Percentiles rank a stretch among this genome's conserved stretches.
These are phyloP conservation scores for Ianthella basta DNA, from an alignment of 37 sponge, comb jelly and placozoan species.

Conservation along the genomic window DNA sequence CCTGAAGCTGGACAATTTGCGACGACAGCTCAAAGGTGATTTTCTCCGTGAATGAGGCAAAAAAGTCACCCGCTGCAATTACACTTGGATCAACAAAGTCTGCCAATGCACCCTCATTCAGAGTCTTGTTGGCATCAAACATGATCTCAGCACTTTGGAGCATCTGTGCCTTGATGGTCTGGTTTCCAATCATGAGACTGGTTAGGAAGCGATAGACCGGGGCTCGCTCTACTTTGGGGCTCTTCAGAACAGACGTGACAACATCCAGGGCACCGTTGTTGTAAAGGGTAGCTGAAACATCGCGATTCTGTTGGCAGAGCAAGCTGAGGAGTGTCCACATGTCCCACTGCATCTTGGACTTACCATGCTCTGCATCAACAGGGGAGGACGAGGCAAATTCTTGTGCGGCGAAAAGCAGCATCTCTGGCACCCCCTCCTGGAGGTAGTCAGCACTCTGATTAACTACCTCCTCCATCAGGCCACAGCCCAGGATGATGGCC, in stretches of 20 bases:
- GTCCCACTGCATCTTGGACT: conserved; percentile 11
- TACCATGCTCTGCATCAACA: not conserved
- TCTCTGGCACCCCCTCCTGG: conserved; percentile 11
- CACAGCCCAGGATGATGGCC: conserved; percentile 18
- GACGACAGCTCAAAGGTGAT: not conserved
- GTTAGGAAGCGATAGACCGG: conserved; percentile 14
- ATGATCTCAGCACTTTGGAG: not conserved
- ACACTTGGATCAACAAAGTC: not conserved
- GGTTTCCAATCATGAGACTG: conserved; percentile 9
- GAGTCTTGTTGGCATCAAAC: not conserved
- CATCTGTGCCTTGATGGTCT: not conserved
- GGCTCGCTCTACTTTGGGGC: not conserved
- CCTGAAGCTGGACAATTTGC: conserved; percentile 4
- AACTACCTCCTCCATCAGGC: conserved; percentile 25
- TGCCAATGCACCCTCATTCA: not conserved
- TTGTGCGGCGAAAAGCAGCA: conserved; percentile 24
- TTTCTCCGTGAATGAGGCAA: not conserved
- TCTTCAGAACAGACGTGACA: not conserved
- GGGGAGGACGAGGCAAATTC: not conserved
- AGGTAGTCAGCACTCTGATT: conserved; percentile 22
- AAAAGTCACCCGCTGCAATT: conserved; percentile 4
- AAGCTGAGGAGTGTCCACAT: conserved; percentile 29
- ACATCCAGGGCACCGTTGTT: conserved; percentile 16
- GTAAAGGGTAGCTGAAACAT: not conserved
- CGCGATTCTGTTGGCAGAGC: conserved; percentile 16